Percentiles rank a stretch among this genome's conserved stretches.
These are phyloP conservation scores for Tetranychus truncatus DNA, from an alignment of 2,888 invertebrate species.

Conservation along the genomic window DNA sequence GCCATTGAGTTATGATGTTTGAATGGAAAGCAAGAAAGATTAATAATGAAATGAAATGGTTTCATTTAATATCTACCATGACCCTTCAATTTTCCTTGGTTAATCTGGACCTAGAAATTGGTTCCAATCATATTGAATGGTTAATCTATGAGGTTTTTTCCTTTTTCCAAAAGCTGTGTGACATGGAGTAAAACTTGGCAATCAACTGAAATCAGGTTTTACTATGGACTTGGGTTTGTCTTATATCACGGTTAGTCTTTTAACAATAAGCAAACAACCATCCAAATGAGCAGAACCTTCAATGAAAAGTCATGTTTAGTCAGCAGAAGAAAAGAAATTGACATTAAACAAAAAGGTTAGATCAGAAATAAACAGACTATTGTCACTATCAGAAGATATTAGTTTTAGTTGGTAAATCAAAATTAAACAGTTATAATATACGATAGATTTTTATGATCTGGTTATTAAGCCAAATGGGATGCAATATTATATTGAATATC, in stretches of 20 bases:
- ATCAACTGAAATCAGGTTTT: conserved; percentile 1
- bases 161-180: not conserved
- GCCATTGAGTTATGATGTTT: too few relatives aligned
- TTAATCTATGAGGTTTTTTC: not conserved
- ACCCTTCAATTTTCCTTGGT: not conserved
- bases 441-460: too few relatives aligned
- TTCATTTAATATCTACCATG: not conserved
- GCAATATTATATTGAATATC: too few relatives aligned
- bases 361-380: too few relatives aligned
- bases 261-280: not conserved
- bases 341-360: too few relatives aligned
- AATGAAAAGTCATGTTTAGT: not conserved
- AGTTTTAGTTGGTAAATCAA: too few relatives aligned
- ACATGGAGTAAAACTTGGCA: conserved; percentile 3
- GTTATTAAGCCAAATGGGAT: too few relatives aligned
- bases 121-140: not conserved
- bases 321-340: not conserved
- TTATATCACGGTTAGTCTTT: not conserved
- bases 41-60: too few relatives aligned
- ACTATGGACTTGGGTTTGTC: not conserved
- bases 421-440: too few relatives aligned
- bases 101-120: not conserved
- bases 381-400: too few relatives aligned
- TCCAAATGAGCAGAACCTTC: not conserved
- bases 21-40: too few relatives aligned